Conservation (phyloP, 2,113 vertebrate species). For the Maccullochella peelii region DNA sequence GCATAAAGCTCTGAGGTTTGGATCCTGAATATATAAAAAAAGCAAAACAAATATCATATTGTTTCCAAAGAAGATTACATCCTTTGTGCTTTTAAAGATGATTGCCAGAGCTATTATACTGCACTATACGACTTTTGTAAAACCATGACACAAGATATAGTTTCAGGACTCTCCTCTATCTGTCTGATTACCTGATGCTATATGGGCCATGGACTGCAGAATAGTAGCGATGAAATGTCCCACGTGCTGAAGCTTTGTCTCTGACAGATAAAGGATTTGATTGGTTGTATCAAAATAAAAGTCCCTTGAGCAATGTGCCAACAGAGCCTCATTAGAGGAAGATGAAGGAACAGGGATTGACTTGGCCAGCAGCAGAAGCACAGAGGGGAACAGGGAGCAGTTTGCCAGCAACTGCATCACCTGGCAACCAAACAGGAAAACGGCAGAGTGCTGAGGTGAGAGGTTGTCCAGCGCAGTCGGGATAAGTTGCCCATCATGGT, state of each 20-base stretch:
- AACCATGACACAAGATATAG: slow-evolving; percentile 4
- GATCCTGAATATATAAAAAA: slow-evolving; percentile 61
- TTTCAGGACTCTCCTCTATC: slow-evolving; percentile 5
- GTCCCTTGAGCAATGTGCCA: slow-evolving; percentile 76
- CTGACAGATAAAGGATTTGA: slow-evolving; percentile 85
- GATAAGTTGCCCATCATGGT: slow-evolving; percentile 61
- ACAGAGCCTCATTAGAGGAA: slow-evolving; percentile 50
- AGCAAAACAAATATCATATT: background rate
- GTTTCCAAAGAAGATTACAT: slow-evolving; percentile 45
- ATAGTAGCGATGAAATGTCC: slow-evolving; percentile 84
- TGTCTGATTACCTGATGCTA: slow-evolving; percentile 82
- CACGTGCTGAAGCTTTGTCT: slow-evolving; percentile 81
- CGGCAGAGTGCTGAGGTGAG: slow-evolving; percentile 81
- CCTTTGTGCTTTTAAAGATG: slow-evolving; percentile 33
- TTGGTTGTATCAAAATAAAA: slow-evolving; percentile 85
- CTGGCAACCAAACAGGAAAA: slow-evolving; percentile 87
- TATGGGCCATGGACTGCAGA: slow-evolving; percentile 84
- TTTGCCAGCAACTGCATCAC: slow-evolving; percentile 80
- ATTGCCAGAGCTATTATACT: slow-evolving; percentile 22
- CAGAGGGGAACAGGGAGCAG: slow-evolving; percentile 71
- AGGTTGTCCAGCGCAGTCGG: slow-evolving; percentile 83
- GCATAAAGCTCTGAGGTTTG: slow-evolving; percentile 70
- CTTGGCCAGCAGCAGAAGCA: slow-evolving; percentile 83
- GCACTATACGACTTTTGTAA: slow-evolving; percentile 1
- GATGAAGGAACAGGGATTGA: slow-evolving; percentile 74